These are phyloP conservation scores for Caenorhabditis sp. DNA, from an alignment of 2,888 invertebrate species.

Conservation along the genomic window DNA sequence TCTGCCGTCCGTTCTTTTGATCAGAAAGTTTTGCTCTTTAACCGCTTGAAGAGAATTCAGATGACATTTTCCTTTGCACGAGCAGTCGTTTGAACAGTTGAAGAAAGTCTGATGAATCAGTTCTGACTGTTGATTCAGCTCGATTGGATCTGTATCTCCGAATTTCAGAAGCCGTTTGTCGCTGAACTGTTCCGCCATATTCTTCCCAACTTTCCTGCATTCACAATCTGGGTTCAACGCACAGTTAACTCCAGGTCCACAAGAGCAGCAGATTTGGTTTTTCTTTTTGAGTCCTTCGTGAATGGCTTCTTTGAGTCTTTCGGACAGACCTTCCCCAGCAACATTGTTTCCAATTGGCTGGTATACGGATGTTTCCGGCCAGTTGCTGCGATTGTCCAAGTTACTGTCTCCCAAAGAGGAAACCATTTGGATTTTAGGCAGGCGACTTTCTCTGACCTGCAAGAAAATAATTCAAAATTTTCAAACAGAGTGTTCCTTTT, in stretches of 20 bases:
- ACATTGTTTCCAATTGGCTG: not conserved
- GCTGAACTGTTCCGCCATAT: not conserved
- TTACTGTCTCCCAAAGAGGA: not conserved
- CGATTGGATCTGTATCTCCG: too few relatives aligned
- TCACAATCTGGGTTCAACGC: not conserved
- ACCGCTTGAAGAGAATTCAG: not conserved
- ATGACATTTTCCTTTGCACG: not conserved
- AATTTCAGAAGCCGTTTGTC: not conserved
- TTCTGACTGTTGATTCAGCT: too few relatives aligned
- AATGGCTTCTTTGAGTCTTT: not conserved
- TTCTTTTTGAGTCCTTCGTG: not conserved
- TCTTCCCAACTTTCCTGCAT: not conserved
- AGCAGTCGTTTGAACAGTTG: not conserved
- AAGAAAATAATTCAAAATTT: too few relatives aligned
- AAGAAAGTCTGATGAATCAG: not conserved
- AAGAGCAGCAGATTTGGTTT: conserved; percentile 4
- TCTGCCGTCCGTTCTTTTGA: not conserved
- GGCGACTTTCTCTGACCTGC: too few relatives aligned
- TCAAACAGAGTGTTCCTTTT: too few relatives aligned
- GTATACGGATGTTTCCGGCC: not conserved
- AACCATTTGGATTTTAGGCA: too few relatives aligned
- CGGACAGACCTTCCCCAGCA: not conserved
- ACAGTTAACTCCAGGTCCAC: not conserved
- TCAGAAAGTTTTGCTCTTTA: not conserved
- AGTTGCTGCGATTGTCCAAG: not conserved